These are phyloP conservation scores for Pectinophora gossypiella DNA, from an alignment of 1,140 invertebrate genomes.

Conservation along the genomic window DNA sequence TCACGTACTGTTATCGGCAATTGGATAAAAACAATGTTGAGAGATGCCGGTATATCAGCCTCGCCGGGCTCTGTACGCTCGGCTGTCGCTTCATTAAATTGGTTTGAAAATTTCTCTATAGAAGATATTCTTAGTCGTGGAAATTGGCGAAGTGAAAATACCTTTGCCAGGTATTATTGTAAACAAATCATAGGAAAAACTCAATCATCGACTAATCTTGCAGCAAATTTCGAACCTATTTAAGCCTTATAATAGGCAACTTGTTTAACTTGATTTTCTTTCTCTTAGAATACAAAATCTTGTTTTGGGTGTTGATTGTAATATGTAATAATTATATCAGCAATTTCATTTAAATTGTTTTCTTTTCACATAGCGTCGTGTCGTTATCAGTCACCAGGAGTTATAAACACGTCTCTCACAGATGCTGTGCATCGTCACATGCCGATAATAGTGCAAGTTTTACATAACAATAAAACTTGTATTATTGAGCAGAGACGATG, in stretches of 20 bases:
- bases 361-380: background rate
- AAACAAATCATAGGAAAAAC: no score
- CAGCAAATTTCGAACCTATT: background rate
- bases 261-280: no score
- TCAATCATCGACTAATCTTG: background rate
- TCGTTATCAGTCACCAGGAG: background rate
- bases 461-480: no score
- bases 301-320: no score
- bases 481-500: no score
- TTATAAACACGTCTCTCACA: conserved; percentile 2
- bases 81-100: conserved; percentile 1
- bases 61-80: background rate
- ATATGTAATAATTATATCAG: no score
- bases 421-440: no score
- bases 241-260: no score
- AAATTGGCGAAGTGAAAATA: conserved; percentile 4
- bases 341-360: no score
- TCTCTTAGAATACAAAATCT: no score
- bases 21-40: background rate
- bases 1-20: conserved; percentile 2
- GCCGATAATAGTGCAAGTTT: no score
- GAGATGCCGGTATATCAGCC: background rate
- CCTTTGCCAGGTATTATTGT: conserved; percentile 4
- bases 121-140: conserved; percentile 5
- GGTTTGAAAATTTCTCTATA: conserved; percentile 1